Conservation (phyloP, 2,113 vertebrate species). For the Spizaetus ornatus region DNA sequence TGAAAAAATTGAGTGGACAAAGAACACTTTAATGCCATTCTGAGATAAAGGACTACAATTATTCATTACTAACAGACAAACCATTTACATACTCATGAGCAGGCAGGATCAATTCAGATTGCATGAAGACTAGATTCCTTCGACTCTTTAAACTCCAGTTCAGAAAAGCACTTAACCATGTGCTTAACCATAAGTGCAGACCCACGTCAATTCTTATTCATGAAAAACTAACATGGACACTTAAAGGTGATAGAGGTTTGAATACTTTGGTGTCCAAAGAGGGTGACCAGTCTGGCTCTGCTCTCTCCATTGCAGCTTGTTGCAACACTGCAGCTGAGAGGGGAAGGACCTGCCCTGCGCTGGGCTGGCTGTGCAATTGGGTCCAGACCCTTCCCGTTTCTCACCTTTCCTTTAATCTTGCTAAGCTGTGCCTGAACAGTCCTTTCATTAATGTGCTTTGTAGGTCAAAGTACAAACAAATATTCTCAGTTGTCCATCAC, state of each 20-base stretch:
- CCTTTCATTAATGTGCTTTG: neutral
- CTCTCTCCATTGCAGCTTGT: neutral
- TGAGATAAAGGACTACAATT: neutral
- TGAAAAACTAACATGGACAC: accelerated
- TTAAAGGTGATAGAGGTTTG: neutral
- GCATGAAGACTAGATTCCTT: neutral
- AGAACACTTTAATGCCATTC: neutral
- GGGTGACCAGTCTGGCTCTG: neutral
- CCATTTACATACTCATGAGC: accelerated
- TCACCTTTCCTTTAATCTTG: neutral
- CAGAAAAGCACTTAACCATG: neutral
- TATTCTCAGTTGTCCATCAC: neutral
- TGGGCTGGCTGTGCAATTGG: no score
- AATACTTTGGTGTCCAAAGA: neutral
- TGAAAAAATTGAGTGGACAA: neutral
- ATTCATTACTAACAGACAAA: neutral
- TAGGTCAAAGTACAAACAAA: neutral
- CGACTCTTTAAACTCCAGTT: neutral
- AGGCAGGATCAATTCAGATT: neutral
- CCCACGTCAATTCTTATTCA: neutral
- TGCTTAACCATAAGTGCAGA: neutral
- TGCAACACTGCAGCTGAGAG: neutral
- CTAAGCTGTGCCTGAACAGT: neutral
- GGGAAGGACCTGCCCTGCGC: neutral
- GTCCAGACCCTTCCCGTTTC: neutral